phyloP scores from a whole-genome alignment of 1,140 invertebrate species.

The Drosophila pallidifrons region DNA sequence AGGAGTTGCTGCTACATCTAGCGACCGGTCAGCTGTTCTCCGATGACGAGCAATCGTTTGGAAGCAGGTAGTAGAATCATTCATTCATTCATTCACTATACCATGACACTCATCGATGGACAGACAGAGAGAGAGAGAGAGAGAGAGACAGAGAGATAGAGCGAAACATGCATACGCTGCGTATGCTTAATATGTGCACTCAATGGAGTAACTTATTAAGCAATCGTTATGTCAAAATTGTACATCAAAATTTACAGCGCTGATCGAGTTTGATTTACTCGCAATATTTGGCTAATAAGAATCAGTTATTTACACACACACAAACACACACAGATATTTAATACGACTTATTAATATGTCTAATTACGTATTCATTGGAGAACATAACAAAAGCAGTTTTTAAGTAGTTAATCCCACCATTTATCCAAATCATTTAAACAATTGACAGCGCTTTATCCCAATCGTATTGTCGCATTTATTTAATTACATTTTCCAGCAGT shows the following conservation, averaged over 20 bases:
- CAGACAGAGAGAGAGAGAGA: neutral
- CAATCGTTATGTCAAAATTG: neutral
- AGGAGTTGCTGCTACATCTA: constrained; percentile 65
- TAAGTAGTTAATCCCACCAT: constrained; percentile 4
- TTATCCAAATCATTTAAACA: neutral
- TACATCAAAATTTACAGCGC: constrained; percentile 3
- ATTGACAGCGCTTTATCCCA: neutral
- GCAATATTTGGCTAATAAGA: constrained; percentile 8
- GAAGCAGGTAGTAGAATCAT: constrained; percentile 56
- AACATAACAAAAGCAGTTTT: constrained; percentile 3
- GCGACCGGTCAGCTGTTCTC: constrained; percentile 50
- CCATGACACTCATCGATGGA: neutral
- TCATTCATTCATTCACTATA: neutral
- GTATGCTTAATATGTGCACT: constrained; percentile 42
- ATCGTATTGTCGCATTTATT: neutral
- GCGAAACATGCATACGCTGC: neutral
- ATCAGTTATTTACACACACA: constrained; percentile 26
- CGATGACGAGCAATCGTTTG: constrained; percentile 24
- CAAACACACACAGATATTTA: neutral
- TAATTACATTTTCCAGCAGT: neutral
- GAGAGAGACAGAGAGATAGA: neutral
- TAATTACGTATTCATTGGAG: constrained; percentile 16
- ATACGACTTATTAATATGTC: constrained; percentile 22
- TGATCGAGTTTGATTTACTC: neutral
- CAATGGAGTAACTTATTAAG: constrained; percentile 24